A percentile compares a stretch with the other conserved stretches of the same genome.
phyloP scores from a whole-genome alignment of 2,888 invertebrate genomes.

The Mesorhabditis sp. region DNA sequence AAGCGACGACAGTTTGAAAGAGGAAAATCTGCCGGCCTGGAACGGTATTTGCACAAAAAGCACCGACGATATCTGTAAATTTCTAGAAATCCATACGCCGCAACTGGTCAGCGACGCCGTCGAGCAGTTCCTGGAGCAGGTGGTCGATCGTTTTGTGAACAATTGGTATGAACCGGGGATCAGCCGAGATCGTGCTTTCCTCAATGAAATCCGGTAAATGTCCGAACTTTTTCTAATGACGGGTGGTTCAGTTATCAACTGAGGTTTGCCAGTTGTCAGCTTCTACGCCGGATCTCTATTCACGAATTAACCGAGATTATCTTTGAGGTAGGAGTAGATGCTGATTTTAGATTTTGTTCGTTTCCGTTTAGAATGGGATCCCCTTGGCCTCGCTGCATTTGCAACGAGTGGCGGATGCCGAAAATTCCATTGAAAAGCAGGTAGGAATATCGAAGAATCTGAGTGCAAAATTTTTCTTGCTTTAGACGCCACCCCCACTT shows the following conservation, averaged over 20 bases:
- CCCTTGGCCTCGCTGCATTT: conserved; percentile 44
- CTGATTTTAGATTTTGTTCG: no score
- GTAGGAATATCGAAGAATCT: conserved; percentile 4
- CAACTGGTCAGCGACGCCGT: conserved; percentile 38
- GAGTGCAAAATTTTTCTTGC: not conserved
- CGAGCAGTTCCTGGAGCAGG: conserved; percentile 42
- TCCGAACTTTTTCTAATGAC: not conserved
- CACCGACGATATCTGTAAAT: no score
- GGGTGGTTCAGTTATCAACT: conserved; percentile 47
- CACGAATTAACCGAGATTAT: conserved; percentile 38
- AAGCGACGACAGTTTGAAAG: not conserved
- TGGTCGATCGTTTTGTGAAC: conserved; percentile 49
- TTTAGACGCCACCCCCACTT: conserved; percentile 24
- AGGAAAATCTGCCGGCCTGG: not conserved
- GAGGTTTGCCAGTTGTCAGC: conserved; percentile 35
- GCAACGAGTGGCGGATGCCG: conserved; percentile 15
- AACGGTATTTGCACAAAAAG: no score
- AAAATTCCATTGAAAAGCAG: conserved; percentile 11
- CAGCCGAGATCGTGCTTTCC: conserved; percentile 46
- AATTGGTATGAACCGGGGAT: conserved; percentile 49
- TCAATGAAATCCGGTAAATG: conserved; percentile 44
- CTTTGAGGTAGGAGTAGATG: conserved; percentile 17
- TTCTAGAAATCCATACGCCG: not conserved
- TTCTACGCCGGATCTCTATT: conserved; percentile 26
- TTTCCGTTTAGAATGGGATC: conserved; percentile 14